Conservation (phyloP, 1,140 invertebrate species). For the Monomorium pharaonis region DNA sequence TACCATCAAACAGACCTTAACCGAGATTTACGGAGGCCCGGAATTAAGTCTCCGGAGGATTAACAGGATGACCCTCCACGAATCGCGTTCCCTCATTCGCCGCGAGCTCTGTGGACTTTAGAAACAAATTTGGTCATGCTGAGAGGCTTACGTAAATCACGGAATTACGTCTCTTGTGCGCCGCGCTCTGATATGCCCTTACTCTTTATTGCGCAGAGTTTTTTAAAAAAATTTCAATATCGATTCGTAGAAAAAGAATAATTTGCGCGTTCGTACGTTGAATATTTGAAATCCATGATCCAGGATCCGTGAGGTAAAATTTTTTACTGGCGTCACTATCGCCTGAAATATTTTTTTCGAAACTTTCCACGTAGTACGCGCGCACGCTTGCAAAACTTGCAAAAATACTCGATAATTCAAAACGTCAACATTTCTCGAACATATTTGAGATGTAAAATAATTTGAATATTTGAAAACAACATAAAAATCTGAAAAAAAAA, state of each 20-base stretch:
- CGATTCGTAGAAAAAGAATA: background rate
- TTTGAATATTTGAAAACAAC: conserved; percentile 22
- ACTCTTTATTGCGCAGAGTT: background rate
- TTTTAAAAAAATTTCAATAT: background rate
- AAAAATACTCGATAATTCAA: conserved; percentile 18
- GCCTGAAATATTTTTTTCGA: conserved; percentile 12
- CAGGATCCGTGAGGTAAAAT: background rate
- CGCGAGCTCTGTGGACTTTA: conserved; percentile 4
- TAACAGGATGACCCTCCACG: conserved; percentile 65
- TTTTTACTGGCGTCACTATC: background rate
- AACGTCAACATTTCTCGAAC: conserved; percentile 11
- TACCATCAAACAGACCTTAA: conserved; percentile 78
- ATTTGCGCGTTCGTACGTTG: background rate
- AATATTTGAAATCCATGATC: background rate
- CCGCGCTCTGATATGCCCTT: background rate
- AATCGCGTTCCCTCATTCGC: conserved; percentile 18
- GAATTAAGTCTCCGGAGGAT: conserved; percentile 76
- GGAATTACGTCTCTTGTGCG: conserved; percentile 29
- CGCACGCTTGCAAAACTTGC: background rate
- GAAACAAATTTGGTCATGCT: conserved; percentile 56
- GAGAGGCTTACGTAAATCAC: conserved; percentile 60
- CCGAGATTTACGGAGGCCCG: conserved; percentile 76
- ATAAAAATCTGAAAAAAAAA: conserved; percentile 15
- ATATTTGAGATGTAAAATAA: conserved; percentile 25
- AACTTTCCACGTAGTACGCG: background rate